phyloP scores from a whole-genome alignment of 2,888 invertebrate species.

The Caenorhabditis japonica region DNA sequence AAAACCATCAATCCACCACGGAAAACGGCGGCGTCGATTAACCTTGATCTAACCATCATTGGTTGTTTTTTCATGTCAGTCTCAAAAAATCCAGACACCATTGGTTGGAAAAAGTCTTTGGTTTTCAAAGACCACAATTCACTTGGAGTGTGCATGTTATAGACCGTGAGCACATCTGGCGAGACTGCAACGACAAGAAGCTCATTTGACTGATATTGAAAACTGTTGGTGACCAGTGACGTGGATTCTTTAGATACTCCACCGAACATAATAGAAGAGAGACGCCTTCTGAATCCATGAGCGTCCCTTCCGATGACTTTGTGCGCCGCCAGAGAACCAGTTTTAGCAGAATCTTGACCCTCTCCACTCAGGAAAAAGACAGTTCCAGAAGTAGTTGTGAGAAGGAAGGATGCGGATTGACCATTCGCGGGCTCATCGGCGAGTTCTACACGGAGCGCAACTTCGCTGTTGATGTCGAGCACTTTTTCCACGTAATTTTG shows the following conservation, averaged over 20 bases:
- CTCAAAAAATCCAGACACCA: slow-evolving; percentile 6
- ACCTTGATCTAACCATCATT: background rate
- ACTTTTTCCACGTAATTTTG: slow-evolving; percentile 34
- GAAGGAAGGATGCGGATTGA: slow-evolving; percentile 29
- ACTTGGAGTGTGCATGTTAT: slow-evolving; percentile 7
- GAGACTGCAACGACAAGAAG: slow-evolving; percentile 23
- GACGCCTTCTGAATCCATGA: slow-evolving; percentile 30
- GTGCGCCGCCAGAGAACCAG: slow-evolving; percentile 12
- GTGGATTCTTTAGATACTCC: slow-evolving; percentile 14
- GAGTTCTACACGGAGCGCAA: slow-evolving; percentile 36
- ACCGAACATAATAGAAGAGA: slow-evolving; percentile 39
- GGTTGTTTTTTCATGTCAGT: slow-evolving; percentile 11
- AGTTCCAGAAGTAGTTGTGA: slow-evolving; percentile 49
- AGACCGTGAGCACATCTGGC: slow-evolving; percentile 28
- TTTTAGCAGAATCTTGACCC: slow-evolving; percentile 9
- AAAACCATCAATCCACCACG: slow-evolving; percentile 36
- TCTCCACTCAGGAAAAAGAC: slow-evolving; percentile 35
- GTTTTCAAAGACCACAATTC: slow-evolving; percentile 40
- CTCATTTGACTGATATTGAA: slow-evolving; percentile 7
- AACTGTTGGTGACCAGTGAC: slow-evolving; percentile 29
- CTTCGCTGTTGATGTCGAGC: slow-evolving; percentile 49
- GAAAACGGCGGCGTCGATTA: slow-evolving; percentile 40
- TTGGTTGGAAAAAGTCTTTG: slow-evolving; percentile 33
- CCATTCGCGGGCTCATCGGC: slow-evolving; percentile 16
- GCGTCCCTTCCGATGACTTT: slow-evolving; percentile 27